Conservation (phyloP, 2,113 vertebrate species). For the Mohoua ochrocephala region DNA sequence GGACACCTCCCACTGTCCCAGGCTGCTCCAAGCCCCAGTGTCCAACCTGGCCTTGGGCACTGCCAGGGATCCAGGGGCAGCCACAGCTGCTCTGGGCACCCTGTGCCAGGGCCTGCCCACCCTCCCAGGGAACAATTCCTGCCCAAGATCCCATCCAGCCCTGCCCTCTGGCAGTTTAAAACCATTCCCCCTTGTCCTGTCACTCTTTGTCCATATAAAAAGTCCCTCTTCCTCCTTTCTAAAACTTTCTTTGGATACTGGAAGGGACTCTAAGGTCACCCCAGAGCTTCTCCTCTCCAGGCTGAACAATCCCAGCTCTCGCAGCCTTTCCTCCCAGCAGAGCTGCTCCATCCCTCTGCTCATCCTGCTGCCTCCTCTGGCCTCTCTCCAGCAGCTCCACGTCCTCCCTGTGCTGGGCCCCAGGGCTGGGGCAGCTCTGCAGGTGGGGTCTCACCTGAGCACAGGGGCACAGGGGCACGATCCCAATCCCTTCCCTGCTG, state of each 20-base stretch:
- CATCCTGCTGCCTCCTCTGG: too few relatives aligned
- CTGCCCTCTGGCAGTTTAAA: background rate
- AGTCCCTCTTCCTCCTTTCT: too few relatives aligned
- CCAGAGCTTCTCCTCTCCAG: too few relatives aligned
- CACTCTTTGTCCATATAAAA: too few relatives aligned
- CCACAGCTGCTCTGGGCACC: background rate
- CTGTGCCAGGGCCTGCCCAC: background rate
- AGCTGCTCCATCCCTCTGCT: too few relatives aligned
- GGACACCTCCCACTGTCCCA: background rate
- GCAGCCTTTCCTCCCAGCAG: too few relatives aligned
- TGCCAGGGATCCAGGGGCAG: background rate
- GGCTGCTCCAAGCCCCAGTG: background rate
- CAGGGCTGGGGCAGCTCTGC: background rate
- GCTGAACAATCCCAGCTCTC: too few relatives aligned
- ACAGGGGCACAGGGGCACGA: background rate
- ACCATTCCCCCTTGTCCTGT: background rate
- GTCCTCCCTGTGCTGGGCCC: too few relatives aligned
- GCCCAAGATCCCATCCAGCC: accelerated
- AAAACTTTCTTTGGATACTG: too few relatives aligned
- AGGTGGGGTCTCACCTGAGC: background rate
- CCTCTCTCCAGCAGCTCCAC: too few relatives aligned
- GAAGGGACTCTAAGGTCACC: too few relatives aligned
- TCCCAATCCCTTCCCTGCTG: background rate
- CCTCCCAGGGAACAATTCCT: background rate
- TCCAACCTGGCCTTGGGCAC: background rate